phyloP scores from a whole-genome alignment of 2,113 vertebrate species.

The Panthera uncia region DNA sequence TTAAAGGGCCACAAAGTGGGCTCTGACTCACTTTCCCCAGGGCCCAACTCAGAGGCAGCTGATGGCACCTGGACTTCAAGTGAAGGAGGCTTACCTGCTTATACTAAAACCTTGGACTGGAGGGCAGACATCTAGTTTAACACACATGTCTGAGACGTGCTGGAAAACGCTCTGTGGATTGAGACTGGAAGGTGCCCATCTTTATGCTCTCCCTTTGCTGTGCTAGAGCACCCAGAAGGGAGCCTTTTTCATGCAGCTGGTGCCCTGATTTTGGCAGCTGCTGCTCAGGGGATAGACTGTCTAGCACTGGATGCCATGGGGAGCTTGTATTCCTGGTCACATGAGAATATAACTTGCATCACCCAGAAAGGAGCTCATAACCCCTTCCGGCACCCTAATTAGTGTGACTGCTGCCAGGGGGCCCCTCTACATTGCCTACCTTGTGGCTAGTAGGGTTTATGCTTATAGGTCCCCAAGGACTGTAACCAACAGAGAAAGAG shows the following conservation, averaged over 20 bases:
- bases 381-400: not conserved
- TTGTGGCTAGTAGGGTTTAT: not conserved
- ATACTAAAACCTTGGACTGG: not conserved
- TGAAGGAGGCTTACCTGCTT: not conserved
- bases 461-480: not conserved
- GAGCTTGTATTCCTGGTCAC: not conserved
- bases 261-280: not conserved
- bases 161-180: not conserved
- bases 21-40: not conserved
- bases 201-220: not conserved
- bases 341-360: not conserved
- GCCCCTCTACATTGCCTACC: not conserved
- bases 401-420: not conserved
- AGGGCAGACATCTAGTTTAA: not conserved
- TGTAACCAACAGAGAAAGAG: not conserved
- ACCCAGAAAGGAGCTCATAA: not conserved
- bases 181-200: not conserved
- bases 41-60: not conserved
- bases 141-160: not conserved
- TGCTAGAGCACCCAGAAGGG: not conserved
- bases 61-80: not conserved
- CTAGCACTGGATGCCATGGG: not conserved
- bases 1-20: no score
- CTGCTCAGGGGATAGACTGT: not conserved
- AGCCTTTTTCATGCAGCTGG: not conserved